Conservation (phyloP, 2,113 vertebrate species). For the Plecturocebus donacophilus region DNA sequence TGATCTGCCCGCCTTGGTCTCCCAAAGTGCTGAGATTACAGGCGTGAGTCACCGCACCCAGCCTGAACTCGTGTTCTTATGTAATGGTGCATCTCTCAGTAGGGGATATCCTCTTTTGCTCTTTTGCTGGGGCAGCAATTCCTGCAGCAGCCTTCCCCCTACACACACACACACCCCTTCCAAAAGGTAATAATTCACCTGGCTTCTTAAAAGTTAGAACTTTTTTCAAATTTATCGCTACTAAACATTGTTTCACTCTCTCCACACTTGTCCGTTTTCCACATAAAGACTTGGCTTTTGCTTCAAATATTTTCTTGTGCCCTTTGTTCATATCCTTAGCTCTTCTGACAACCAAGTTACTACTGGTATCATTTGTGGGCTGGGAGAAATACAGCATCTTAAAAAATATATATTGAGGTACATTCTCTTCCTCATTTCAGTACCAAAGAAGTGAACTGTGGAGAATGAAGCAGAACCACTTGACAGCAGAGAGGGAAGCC, state of each 20-base stretch:
- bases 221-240: slow-evolving; percentile 25
- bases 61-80: slow-evolving; percentile 67
- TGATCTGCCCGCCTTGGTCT: too few species aligned
- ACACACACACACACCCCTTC: not conserved
- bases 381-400: slow-evolving; percentile 37
- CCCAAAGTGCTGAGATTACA: too few species aligned
- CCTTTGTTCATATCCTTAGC: not conserved
- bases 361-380: not conserved
- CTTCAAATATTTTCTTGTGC: not conserved
- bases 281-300: slow-evolving; percentile 28
- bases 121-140: slow-evolving; percentile 56
- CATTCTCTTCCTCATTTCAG: not conserved
- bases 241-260: not conserved
- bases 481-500: not conserved
- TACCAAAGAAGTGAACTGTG: not conserved
- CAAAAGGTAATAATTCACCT: slow-evolving; percentile 52
- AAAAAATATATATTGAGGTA: not conserved
- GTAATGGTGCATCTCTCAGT: slow-evolving; percentile 77
- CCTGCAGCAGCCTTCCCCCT: slow-evolving; percentile 17
- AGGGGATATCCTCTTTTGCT: slow-evolving; percentile 67
- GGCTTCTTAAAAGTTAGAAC: slow-evolving; percentile 25
- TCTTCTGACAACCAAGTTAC: not conserved
- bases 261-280: not conserved
- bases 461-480: not conserved
- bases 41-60: too few species aligned